Base-by-base conservation (phyloP, 2,113 vertebrate genomes). In the Abramis brama region DNA sequence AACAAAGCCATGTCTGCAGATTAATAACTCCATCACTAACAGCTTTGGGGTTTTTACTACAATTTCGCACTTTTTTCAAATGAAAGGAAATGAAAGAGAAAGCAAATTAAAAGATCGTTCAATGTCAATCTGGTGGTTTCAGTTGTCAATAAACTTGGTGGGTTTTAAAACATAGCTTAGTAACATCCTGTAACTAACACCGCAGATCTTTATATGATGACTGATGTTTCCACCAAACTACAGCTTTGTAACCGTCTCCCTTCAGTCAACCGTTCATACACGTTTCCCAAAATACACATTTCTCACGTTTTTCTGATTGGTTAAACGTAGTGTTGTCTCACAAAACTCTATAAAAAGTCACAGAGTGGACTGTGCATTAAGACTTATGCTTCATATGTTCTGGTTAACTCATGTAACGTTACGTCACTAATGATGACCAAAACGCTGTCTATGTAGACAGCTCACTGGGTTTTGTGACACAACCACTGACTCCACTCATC, bases 401-500 rank as follows among this genome's bases (percentile, higher is more conserved):
- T 70, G 45, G 9, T 52, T 30, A 36, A 70, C 45, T 36, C 10
- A 6, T 70, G 8, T 27, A n/a, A n/a, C n/a, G n/a, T n/a, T n/a
- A 81, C 17, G 25, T 30, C 8, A 62, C 79, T 9, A 66, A 4
- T 10, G 25, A 50, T 27, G 27, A 4, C 47, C 25, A 36, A 55
- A 33, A 9, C 19, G 64, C 10, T 15, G 80, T 55, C 64, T 81
- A 47, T 2, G 17, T 47, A 55, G 62, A 52, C 15, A 21, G 43
- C n/a, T 23, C 2, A 50, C 27, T 70, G 15, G 7, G 23, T 50
- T 82, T 70, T n/a, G 59, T 82, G 45, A 82, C 62, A 66, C 36
- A 70, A 10, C n/a, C 79, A 80, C 45, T 21, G 45, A 82, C 62
- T 70, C 50, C 47, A 57, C 23, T 83, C 68, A 59, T 83, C 45